Evolutionary conservation across 2,113 vertebrate genomes (phyloP), one percentile per base, ranked within the genome.

Genomic region (Pitta sordida): DNA sequence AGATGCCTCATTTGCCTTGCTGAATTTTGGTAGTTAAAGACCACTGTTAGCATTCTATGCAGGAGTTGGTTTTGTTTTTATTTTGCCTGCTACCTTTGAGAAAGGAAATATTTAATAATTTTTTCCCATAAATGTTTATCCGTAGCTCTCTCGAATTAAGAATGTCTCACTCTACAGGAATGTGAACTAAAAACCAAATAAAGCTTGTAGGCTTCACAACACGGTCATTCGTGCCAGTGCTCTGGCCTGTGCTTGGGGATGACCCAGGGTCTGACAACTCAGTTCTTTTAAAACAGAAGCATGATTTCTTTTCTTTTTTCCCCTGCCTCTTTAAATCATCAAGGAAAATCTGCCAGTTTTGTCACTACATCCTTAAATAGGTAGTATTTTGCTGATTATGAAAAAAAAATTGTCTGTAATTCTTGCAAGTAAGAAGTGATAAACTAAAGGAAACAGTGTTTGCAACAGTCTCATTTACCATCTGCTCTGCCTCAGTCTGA

Each of bases 181-280:
- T 96, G 94, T 88, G 95, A 91, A 88, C 91, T 96, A 51, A 94
- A 95, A 96, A 96, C 91, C 95, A 94, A 96, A 92, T 94, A 95
- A 96, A 96, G 91, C 87, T 94, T 87, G 82, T 67, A 94, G 67
- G 59, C 89, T 96, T 86, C 93, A 90, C 48, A 96, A 88, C 89
- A 93, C 36, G 10, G 70, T 93, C 46, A 39, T 89, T 83, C 13
- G 43, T 96, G 94, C 94, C 94, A 96, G 12, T 89, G 78, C 89
- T 95, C 55, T 91, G 93, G 91, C 75, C 94, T 92, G 18, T 94
- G 85, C 89, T 95, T 91, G 55, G 62, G 83, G 89, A 89, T 94
- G 94, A 85, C 89, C 95, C 67, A 91, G 74, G 83, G 43, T 76
- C 91, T 94, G 83, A 92, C 84, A 89, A 77, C 92, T 73, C 88